phyloP scores from a whole-genome alignment of 2,113 vertebrate genomes.

The Alethe diademata region DNA sequence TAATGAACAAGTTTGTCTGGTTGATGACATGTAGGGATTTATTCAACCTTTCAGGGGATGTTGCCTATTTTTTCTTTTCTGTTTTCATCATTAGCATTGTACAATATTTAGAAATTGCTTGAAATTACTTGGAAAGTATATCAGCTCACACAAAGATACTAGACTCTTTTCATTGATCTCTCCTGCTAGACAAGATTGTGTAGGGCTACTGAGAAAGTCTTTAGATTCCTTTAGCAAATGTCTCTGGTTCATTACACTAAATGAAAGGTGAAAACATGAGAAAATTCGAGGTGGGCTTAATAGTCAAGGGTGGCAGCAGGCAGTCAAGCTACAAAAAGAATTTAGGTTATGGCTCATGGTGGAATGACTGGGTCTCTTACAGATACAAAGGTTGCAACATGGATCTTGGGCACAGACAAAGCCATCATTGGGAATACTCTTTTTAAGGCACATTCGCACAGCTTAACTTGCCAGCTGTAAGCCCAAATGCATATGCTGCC shows the following conservation, averaged over 20 bases:
- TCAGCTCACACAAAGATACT: not conserved
- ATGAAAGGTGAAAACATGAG: not conserved
- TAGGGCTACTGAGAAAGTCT: not conserved
- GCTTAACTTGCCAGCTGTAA: not conserved
- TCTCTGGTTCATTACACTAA: not conserved
- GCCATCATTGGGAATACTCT: not conserved
- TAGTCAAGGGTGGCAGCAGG: not conserved
- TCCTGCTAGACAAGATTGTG: not conserved
- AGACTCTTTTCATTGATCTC: not conserved
- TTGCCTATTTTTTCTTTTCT: not conserved
- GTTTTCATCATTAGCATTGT: not conserved
- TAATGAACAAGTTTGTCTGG: conserved; percentile 42
- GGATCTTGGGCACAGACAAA: not conserved
- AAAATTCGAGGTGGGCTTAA: not conserved
- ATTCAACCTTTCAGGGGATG: not conserved
- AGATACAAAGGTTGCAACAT: not conserved
- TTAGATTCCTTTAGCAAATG: not conserved
- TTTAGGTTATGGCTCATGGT: not conserved
- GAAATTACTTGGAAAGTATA: not conserved
- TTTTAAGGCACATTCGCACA: not conserved
- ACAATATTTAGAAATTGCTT: not conserved
- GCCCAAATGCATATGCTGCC: not conserved
- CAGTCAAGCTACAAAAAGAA: not conserved
- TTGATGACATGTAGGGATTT: not conserved
- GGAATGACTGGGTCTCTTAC: not conserved